phyloP scores from a whole-genome alignment of 2,888 invertebrate species.

The Bugulina stolonifera region DNA sequence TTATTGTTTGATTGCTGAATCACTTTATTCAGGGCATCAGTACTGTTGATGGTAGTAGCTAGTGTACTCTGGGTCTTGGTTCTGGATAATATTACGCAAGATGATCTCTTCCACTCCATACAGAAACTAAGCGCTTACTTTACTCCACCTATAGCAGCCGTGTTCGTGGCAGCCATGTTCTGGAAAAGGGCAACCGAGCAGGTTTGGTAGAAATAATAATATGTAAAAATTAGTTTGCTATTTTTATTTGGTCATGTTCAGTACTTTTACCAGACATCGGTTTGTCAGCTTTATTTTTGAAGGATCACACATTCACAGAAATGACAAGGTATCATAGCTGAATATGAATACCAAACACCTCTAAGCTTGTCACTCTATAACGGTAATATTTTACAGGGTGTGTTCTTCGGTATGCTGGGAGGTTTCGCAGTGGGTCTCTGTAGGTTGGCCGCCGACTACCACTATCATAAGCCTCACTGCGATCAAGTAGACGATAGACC shows the following conservation, averaged over 20 bases:
- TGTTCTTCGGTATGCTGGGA: neutral
- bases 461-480: neutral
- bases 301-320: too few species aligned
- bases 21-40: neutral
- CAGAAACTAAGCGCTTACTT: neutral
- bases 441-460: neutral
- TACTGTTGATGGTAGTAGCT: neutral
- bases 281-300: too few species aligned
- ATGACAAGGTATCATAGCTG: too few species aligned
- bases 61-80: neutral
- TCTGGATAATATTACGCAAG: neutral
- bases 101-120: neutral
- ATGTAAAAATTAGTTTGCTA: too few species aligned
- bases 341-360: too few species aligned
- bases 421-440: neutral
- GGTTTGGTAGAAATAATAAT: too few species aligned
- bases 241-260: too few species aligned
- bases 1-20: too few species aligned
- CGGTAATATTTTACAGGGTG: too few species aligned
- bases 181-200: neutral
- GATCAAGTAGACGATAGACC: neutral
- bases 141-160: neutral
- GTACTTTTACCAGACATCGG: too few species aligned
- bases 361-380: too few species aligned
- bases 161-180: neutral